Percentiles rank a stretch among this genome's conserved stretches.
These are phyloP conservation scores for Chionomys nivalis DNA, from an alignment of 2,113 vertebrate species.

Conservation along the genomic window DNA sequence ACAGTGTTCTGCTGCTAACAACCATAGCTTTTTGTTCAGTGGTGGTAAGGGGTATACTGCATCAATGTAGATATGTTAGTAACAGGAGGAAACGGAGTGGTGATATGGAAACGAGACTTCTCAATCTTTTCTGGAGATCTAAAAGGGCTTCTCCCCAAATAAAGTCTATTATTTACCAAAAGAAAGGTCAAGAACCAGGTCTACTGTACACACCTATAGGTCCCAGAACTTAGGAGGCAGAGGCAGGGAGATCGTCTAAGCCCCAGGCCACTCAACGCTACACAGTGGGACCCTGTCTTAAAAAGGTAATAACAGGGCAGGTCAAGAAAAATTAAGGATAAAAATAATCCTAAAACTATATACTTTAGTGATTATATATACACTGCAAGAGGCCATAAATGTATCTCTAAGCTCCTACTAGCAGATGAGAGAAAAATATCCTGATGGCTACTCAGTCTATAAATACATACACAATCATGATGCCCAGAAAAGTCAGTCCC, in stretches of 20 bases:
- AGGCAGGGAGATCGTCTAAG: background rate
- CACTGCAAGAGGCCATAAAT: constrained; percentile 4
- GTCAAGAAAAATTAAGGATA: background rate
- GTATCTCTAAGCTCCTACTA: background rate
- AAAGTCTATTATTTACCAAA: constrained; percentile 44
- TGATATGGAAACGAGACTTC: background rate
- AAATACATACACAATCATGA: background rate
- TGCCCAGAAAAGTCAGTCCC: background rate
- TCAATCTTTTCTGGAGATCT: constrained; percentile 7
- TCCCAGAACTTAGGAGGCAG: background rate
- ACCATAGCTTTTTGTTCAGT: background rate
- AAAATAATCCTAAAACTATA: constrained; percentile 35
- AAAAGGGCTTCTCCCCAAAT: background rate
- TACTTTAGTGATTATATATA: background rate
- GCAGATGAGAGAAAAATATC: constrained; percentile 27
- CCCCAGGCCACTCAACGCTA: background rate
- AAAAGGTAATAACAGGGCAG: background rate
- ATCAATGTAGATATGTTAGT: background rate
- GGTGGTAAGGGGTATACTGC: background rate
- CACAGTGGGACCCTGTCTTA: background rate
- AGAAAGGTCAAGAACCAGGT: background rate
- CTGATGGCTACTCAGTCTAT: background rate
- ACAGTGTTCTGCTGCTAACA: background rate
- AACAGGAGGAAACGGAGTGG: background rate
- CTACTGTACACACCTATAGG: background rate